These are phyloP conservation scores for Bombus haemorrhoidalis DNA, from an alignment of 1,140 invertebrate species.

Conservation along the genomic window DNA sequence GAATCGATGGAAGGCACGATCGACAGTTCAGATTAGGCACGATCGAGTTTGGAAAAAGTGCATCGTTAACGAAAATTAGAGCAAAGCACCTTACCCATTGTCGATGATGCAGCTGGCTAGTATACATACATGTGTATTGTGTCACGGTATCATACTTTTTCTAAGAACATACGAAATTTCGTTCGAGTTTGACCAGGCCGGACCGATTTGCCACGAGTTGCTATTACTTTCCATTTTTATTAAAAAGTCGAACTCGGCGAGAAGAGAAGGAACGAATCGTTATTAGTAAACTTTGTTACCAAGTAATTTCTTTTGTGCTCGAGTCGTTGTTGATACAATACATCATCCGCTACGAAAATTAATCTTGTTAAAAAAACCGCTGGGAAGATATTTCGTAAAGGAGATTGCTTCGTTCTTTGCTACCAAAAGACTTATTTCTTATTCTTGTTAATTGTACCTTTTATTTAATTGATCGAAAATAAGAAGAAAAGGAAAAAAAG, in stretches of 20 bases:
- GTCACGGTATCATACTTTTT: neutral
- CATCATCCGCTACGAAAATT: conserved; percentile 21
- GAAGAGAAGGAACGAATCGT: neutral
- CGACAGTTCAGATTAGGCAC: conserved; percentile 42
- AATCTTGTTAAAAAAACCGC: neutral
- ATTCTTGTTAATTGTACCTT: neutral
- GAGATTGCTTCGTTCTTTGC: neutral
- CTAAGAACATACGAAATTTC: neutral
- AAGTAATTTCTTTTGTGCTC: neutral
- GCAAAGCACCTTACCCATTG: neutral
- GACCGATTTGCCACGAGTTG: too few species aligned
- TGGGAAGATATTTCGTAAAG: neutral
- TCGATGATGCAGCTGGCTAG: neutral
- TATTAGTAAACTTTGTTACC: conserved; percentile 29
- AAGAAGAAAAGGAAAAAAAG: neutral
- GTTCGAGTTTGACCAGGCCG: neutral
- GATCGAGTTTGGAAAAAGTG: conserved; percentile 16
- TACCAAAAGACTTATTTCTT: neutral
- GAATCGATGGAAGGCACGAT: conserved; percentile 37
- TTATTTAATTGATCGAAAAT: too few species aligned
- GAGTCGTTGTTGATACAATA: neutral
- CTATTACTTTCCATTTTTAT: conserved; percentile 18
- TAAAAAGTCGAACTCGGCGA: conserved; percentile 4
- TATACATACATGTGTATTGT: neutral
- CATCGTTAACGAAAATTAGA: conserved; percentile 33